A percentile compares a stretch with the other conserved stretches of the same genome.
These are phyloP conservation scores for Thecocarcelia acutangulata DNA, from an alignment of 2,888 invertebrate species.

Conservation along the genomic window DNA sequence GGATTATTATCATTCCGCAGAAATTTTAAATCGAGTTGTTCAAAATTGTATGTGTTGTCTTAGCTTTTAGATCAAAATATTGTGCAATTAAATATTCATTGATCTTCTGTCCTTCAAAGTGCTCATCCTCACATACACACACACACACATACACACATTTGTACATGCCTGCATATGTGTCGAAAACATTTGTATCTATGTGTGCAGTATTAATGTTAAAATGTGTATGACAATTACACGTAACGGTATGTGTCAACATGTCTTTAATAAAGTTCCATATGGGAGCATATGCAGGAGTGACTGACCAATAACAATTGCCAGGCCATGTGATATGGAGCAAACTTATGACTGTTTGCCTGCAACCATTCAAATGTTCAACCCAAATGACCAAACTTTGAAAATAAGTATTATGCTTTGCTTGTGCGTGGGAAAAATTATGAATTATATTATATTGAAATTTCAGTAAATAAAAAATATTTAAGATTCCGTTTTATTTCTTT, in stretches of 20 bases:
- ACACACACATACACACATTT: background rate
- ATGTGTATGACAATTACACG: slow-evolving; percentile 11
- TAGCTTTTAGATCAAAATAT: slow-evolving; percentile 16
- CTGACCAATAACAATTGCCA: slow-evolving; percentile 20
- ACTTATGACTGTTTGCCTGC: background rate
- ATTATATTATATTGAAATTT: too few relatives aligned
- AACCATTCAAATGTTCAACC: background rate
- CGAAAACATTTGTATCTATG: too few relatives aligned
- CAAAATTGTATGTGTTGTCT: slow-evolving; percentile 8
- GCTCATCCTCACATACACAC: background rate
- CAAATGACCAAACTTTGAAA: background rate
- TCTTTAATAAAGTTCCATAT: slow-evolving; percentile 29
- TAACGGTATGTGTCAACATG: slow-evolving; percentile 17
- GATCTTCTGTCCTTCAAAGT: slow-evolving; percentile 3
- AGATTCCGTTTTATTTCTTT: too few relatives aligned
- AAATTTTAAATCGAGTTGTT: slow-evolving; percentile 17
- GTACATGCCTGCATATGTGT: background rate
- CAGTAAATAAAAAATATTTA: too few relatives aligned
- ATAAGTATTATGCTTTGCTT: too few relatives aligned
- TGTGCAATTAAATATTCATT: slow-evolving; percentile 29
- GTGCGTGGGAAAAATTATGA: too few relatives aligned
- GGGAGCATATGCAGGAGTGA: slow-evolving; percentile 1
- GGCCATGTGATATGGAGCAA: slow-evolving; percentile 28
- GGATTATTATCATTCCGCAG: background rate
- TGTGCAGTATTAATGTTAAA: background rate